A percentile compares a stretch with the other conserved stretches of the same genome.
Conservation (phyloP, 1,140 invertebrate species). For the Stegodyphus mimosarum region DNA sequence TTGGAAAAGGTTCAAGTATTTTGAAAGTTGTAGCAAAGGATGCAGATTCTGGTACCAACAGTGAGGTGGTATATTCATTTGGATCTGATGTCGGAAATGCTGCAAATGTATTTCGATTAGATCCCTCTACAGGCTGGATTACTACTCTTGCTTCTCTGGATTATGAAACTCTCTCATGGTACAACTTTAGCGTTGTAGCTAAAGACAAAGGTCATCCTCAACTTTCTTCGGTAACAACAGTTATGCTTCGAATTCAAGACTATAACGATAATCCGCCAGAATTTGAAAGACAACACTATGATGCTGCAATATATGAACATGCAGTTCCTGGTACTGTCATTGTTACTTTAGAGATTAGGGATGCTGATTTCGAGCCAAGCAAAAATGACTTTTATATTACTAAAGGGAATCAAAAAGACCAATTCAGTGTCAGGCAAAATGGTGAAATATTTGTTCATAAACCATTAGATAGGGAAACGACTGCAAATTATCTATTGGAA, state of each 20-base stretch:
- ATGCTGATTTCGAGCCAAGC: slow-evolving; percentile 59
- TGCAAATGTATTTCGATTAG: slow-evolving; percentile 75
- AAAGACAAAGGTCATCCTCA: slow-evolving; percentile 82
- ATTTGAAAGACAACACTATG: slow-evolving; percentile 78
- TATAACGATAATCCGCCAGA: slow-evolving; percentile 87
- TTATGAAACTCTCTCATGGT: slow-evolving; percentile 84
- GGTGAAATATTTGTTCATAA: slow-evolving; percentile 68
- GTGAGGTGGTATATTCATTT: slow-evolving; percentile 64
- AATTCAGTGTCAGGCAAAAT: slow-evolving; percentile 66
- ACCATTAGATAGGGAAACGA: slow-evolving; percentile 67
- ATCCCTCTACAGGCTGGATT: slow-evolving; percentile 87
- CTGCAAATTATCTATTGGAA: slow-evolving; percentile 76
- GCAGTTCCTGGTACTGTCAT: slow-evolving; percentile 76
- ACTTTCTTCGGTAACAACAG: slow-evolving; percentile 78
- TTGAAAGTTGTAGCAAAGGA: slow-evolving; percentile 86
- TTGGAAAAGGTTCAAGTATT: slow-evolving; percentile 80
- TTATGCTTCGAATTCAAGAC: slow-evolving; percentile 79
- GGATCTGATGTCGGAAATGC: slow-evolving; percentile 72
- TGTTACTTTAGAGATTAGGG: slow-evolving; percentile 71
- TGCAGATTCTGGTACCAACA: slow-evolving; percentile 70
- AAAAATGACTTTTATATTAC: slow-evolving; percentile 62
- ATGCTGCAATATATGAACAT: slow-evolving; percentile 82
- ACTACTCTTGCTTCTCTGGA: slow-evolving; percentile 81
- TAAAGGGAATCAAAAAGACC: slow-evolving; percentile 64
- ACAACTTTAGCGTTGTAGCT: slow-evolving; percentile 84